phyloP scores from a whole-genome alignment of 1,140 invertebrate genomes.

The Subanguina moxae region DNA sequence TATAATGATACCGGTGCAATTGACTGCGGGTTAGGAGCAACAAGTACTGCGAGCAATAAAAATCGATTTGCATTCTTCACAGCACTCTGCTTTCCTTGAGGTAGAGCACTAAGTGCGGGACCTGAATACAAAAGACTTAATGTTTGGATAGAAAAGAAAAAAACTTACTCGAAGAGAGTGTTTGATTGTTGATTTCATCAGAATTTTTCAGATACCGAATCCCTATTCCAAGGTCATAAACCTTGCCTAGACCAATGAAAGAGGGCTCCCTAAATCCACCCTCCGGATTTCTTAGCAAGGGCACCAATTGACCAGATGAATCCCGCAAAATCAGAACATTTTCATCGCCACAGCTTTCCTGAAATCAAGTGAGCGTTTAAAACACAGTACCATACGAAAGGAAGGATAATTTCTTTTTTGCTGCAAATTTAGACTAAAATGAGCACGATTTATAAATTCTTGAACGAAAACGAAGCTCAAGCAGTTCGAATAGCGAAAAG shows the following conservation, averaged over 20 bases:
- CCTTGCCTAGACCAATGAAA: conserved; percentile 83
- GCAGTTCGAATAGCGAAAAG: too few species aligned
- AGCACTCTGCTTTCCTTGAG: neutral
- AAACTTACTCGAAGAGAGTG: conserved; percentile 64
- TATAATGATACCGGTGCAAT: conserved; percentile 15
- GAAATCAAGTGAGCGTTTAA: conserved; percentile 11
- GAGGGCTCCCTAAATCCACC: conserved; percentile 82
- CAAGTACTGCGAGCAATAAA: conserved; percentile 34
- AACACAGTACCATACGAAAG: too few species aligned
- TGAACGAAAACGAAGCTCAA: too few species aligned
- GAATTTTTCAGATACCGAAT: conserved; percentile 67
- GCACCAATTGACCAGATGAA: conserved; percentile 88
- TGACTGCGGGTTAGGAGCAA: conserved; percentile 32
- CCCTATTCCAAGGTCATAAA: conserved; percentile 76
- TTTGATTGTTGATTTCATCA: conserved; percentile 67
- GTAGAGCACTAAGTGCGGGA: neutral
- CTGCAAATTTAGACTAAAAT: too few species aligned
- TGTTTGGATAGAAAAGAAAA: conserved; percentile 56
- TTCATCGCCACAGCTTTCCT: conserved; percentile 77
- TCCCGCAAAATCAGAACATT: conserved; percentile 78
- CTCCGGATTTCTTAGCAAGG: conserved; percentile 86
- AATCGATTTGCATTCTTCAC: conserved; percentile 43
- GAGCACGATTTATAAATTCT: too few species aligned
- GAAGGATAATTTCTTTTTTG: too few species aligned
- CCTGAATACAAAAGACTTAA: conserved; percentile 16